phyloP scores from a whole-genome alignment of 1,140 invertebrate species.

The Leptinotarsa defecta region DNA sequence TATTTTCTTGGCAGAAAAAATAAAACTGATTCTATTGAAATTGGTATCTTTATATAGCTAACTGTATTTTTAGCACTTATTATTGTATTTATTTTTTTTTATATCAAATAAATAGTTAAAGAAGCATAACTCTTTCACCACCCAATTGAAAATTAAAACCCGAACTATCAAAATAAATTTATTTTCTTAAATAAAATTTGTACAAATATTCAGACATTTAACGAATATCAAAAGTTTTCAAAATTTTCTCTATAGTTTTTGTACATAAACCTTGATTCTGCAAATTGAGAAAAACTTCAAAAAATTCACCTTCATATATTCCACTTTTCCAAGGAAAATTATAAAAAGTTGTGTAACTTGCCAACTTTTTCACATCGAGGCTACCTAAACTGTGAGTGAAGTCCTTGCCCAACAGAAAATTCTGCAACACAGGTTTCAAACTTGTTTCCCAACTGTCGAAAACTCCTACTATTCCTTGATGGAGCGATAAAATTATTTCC shows the following conservation, averaged over 20 bases:
- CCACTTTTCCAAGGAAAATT: constrained; percentile 58
- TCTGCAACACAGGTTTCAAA: constrained; percentile 57
- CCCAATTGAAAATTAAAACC: background rate
- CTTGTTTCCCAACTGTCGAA: constrained; percentile 64
- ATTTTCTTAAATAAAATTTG: constrained; percentile 4
- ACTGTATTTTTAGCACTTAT: constrained; percentile 35
- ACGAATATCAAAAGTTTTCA: constrained; percentile 10
- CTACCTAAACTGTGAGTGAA: constrained; percentile 44
- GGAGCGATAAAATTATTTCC: constrained; percentile 62
- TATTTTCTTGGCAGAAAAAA: constrained; percentile 21
- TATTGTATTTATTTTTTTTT: constrained; percentile 33
- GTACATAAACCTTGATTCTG: constrained; percentile 18
- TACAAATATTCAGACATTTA: constrained; percentile 9
- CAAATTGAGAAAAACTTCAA: constrained; percentile 30
- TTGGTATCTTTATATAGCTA: constrained; percentile 24
- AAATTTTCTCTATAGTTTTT: constrained; percentile 31
- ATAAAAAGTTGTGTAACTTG: constrained; percentile 65
- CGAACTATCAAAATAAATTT: constrained; percentile 11
- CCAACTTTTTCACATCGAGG: constrained; percentile 56
- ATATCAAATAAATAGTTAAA: constrained; percentile 27
- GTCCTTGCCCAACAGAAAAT: constrained; percentile 56
- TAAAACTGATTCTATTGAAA: constrained; percentile 25
- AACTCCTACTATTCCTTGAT: constrained; percentile 61
- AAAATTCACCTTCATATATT: constrained; percentile 5
- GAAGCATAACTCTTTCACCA: background rate